Conservation (phyloP, 2,797 vertebrate species). For the Leptodactylus fallax region DNA sequence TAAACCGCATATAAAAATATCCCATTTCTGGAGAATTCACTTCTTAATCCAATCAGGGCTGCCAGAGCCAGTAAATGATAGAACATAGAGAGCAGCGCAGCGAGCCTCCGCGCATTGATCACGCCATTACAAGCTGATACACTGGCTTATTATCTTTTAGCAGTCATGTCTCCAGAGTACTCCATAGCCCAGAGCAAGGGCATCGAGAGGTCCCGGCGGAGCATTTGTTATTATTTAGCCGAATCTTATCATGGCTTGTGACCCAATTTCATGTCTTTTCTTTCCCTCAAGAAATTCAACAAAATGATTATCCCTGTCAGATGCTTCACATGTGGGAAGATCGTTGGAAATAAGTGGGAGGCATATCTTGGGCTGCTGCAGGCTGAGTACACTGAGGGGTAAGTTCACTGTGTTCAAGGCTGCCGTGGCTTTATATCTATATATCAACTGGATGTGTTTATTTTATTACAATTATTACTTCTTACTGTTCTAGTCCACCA, state of each 20-base stretch:
- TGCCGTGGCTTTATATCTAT: neutral
- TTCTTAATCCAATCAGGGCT: neutral
- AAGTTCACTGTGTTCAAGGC: neutral
- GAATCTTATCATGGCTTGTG: conserved; percentile 29
- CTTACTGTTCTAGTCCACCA: neutral
- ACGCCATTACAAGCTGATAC: neutral
- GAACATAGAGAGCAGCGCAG: neutral
- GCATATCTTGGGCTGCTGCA: conserved; percentile 95
- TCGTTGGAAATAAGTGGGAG: conserved; percentile 98
- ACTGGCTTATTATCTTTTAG: conserved; percentile 20
- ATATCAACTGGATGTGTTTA: neutral
- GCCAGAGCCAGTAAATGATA: neutral
- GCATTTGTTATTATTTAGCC: conserved; percentile 24
- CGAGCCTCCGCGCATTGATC: neutral
- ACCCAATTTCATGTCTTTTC: conserved; percentile 25
- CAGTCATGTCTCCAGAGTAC: neutral
- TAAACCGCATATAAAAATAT: neutral
- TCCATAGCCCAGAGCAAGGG: neutral
- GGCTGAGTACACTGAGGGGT: conserved; percentile 97
- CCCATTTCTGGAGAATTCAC: neutral
- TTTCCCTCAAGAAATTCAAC: conserved; percentile 4
- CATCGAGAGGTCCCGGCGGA: conserved; percentile 6
- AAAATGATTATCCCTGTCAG: conserved; percentile 94
- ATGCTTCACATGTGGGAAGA: conserved; percentile 97
- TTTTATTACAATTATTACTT: conserved; percentile 2